A percentile compares a stretch with the other conserved stretches of the same genome.
Evolutionary conservation across 2,113 vertebrate species (phyloP).

Genomic region (Guaruba guarouba): DNA sequence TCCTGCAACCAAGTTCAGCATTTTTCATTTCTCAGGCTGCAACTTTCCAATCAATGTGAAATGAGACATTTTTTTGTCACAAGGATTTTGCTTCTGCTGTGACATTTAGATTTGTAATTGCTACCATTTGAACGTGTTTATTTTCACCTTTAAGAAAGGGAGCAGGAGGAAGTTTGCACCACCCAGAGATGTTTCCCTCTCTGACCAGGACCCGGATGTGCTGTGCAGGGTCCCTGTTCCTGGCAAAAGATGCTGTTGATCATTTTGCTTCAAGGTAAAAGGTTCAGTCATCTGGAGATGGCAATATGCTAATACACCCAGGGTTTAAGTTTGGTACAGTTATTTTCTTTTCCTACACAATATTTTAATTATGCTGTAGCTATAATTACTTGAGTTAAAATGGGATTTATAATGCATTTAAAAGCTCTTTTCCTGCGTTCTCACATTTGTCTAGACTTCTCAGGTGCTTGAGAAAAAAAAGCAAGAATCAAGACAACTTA

Average conservation of each 20-base stretch:
- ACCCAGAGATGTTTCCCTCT: accelerated
- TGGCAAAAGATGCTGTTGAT: background rate
- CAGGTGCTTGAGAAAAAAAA: background rate
- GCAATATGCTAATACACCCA: background rate
- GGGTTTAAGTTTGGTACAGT: background rate
- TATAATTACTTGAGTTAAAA: slow-evolving; percentile 14
- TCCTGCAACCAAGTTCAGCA: background rate
- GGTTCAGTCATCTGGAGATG: background rate
- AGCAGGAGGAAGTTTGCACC: background rate
- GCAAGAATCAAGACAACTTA: background rate
- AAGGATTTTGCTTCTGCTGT: background rate
- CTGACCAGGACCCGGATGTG: background rate
- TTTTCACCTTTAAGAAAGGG: background rate
- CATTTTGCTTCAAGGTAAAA: background rate
- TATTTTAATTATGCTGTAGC: background rate
- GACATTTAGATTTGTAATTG: slow-evolving; percentile 31
- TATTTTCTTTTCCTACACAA: slow-evolving; percentile 2
- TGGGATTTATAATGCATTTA: background rate
- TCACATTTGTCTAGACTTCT: background rate
- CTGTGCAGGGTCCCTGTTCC: background rate
- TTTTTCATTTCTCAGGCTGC: background rate
- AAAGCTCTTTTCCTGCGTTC: slow-evolving; percentile 21
- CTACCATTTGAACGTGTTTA: background rate
- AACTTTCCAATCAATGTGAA: slow-evolving; percentile 14
- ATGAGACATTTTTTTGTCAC: background rate